Percentiles rank a stretch among this genome's conserved stretches.
These are phyloP conservation scores for Pedicia rivosa DNA, from an alignment of 2,888 invertebrate genomes.

Conservation along the genomic window DNA sequence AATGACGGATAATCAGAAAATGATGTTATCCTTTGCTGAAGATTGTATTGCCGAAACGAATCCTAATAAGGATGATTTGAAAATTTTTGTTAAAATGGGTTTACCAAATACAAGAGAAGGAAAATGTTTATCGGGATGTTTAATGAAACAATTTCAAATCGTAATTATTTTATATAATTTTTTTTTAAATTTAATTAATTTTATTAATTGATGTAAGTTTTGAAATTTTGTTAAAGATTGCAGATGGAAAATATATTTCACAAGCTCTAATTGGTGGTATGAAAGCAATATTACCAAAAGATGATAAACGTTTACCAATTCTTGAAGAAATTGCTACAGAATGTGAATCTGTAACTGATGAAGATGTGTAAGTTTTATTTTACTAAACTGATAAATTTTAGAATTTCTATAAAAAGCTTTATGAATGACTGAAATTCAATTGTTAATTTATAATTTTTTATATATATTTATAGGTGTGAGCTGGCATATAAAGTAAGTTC, in stretches of 20 bases:
- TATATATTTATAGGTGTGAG: neutral
- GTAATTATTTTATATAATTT: too few species aligned
- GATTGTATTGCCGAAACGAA: too few species aligned
- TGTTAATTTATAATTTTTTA: neutral
- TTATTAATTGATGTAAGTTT: neutral
- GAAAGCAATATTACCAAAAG: neutral
- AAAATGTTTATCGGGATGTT: too few species aligned
- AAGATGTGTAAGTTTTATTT: neutral
- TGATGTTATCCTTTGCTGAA: too few species aligned
- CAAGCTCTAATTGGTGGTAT: neutral
- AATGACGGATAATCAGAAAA: too few species aligned
- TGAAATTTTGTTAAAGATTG: neutral
- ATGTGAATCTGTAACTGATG: neutral
- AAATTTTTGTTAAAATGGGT: too few species aligned
- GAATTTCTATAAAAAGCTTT: neutral
- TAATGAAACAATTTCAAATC: too few species aligned
- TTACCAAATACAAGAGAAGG: too few species aligned
- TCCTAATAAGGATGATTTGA: too few species aligned
- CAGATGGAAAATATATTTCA: neutral
- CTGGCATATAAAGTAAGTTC: neutral
- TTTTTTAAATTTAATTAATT: too few species aligned
- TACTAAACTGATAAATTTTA: too few species aligned
- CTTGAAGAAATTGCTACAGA: neutral
- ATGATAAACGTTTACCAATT: neutral
- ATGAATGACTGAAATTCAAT: neutral